Percentiles rank a stretch among this genome's conserved stretches.
phyloP scores from a whole-genome alignment of 2,113 vertebrate species.

The Urocolius indicus region DNA sequence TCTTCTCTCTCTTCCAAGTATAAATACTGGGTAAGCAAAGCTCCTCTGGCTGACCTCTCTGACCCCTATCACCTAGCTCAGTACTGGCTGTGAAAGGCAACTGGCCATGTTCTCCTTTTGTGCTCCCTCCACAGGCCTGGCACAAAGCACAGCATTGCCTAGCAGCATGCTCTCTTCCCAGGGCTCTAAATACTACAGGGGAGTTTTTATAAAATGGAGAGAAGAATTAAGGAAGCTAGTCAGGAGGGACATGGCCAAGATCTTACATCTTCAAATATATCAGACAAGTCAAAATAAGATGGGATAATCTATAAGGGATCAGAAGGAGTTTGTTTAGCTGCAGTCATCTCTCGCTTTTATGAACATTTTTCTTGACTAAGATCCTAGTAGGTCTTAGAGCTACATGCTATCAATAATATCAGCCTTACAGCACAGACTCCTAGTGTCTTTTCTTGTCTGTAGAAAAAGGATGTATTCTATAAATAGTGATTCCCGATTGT shows the following conservation, averaged over 20 bases:
- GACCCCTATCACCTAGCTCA: fast-evolving
- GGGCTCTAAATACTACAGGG: not conserved
- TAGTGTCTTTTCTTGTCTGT: not conserved
- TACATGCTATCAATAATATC: fast-evolving
- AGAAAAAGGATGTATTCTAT: not conserved
- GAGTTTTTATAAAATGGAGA: not conserved
- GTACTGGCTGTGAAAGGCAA: not conserved
- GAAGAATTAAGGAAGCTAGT: not conserved
- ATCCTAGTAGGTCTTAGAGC: not conserved
- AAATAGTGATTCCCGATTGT: not conserved
- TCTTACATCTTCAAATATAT: not conserved
- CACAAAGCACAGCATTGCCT: fast-evolving
- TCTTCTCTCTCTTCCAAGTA: not conserved
- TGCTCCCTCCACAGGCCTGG: too few relatives aligned
- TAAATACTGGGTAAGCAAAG: not conserved
- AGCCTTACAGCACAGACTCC: not conserved
- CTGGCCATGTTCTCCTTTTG: not conserved
- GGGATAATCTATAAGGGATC: not conserved
- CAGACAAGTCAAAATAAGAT: not conserved
- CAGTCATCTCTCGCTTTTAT: not conserved
- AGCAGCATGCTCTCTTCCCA: fast-evolving
- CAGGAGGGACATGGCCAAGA: not conserved
- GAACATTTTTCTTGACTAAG: not conserved
- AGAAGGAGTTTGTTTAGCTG: not conserved
- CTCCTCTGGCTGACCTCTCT: not conserved